These are phyloP conservation scores for Prietella phreatophila DNA, from an alignment of 2,113 vertebrate species.

Conservation along the genomic window DNA sequence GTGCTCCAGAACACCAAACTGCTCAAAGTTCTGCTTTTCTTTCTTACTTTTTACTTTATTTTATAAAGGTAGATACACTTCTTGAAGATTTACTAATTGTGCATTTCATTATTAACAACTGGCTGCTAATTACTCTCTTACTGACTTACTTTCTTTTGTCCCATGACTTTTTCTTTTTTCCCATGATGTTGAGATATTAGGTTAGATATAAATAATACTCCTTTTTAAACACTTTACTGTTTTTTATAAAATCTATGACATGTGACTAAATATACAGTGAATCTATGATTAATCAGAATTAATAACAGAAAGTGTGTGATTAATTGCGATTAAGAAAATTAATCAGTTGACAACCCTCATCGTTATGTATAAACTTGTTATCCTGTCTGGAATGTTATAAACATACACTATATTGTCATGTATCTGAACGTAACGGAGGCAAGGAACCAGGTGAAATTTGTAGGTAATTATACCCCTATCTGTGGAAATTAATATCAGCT, in stretches of 20 bases:
- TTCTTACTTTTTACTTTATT: too few species aligned
- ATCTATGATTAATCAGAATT: not conserved
- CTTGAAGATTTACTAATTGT: not conserved
- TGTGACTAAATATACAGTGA: too few species aligned
- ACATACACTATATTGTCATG: too few species aligned
- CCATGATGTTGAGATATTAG: not conserved
- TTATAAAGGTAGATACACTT: not conserved
- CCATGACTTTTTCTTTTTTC: too few species aligned
- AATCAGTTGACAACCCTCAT: not conserved
- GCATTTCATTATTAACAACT: not conserved
- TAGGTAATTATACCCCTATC: too few species aligned
- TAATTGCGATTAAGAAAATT: not conserved
- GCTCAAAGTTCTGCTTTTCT: not conserved
- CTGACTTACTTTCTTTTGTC: not conserved
- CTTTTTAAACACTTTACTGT: not conserved
- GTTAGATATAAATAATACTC: not conserved
- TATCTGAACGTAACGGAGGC: too few species aligned
- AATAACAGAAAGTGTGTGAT: not conserved
- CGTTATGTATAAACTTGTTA: too few species aligned
- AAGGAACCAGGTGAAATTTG: too few species aligned
- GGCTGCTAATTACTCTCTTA: not conserved
- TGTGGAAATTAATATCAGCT: too few species aligned
- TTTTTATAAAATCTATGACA: not conserved
- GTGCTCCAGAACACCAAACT: not conserved
- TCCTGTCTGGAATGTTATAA: too few species aligned